These are phyloP conservation scores for Gobio gobio DNA, from an alignment of 2,113 vertebrate species.

Conservation along the genomic window DNA sequence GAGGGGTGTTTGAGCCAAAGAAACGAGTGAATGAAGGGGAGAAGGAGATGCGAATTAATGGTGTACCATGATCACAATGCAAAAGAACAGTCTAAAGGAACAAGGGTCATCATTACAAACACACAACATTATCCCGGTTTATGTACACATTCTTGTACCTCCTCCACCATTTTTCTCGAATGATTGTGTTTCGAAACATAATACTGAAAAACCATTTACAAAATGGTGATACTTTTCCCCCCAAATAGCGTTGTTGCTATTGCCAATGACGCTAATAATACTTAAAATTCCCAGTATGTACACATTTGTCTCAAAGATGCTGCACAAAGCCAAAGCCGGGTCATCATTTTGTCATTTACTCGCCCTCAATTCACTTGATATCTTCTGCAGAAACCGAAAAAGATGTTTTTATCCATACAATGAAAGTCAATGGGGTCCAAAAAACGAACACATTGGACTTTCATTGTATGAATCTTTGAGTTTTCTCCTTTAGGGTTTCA, in stretches of 20 bases:
- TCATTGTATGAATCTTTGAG: neutral
- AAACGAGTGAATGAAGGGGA: slow-evolving; percentile 10
- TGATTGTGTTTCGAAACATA: slow-evolving; percentile 17
- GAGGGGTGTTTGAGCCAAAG: slow-evolving; percentile 26
- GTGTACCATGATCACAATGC: slow-evolving; percentile 66
- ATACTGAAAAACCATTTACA: slow-evolving; percentile 42
- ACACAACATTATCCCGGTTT: slow-evolving; percentile 48
- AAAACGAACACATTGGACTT: neutral
- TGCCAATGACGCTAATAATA: slow-evolving; percentile 13
- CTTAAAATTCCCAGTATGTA: slow-evolving; percentile 4
- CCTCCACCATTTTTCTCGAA: slow-evolving; percentile 32
- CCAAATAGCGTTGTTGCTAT: slow-evolving; percentile 40
- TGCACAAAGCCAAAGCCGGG: slow-evolving; percentile 1
- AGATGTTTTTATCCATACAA: neutral
- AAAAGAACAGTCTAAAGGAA: slow-evolving; percentile 51
- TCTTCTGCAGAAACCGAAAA: no score
- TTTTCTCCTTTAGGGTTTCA: neutral
- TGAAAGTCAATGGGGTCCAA: neutral
- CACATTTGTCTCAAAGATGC: slow-evolving; percentile 3
- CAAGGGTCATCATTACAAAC: slow-evolving; percentile 52
- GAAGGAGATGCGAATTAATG: slow-evolving; percentile 35
- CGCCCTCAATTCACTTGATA: neutral
- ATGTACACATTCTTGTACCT: slow-evolving; percentile 65
- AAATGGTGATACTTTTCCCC: slow-evolving; percentile 47
- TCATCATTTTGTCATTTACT: neutral